These are phyloP conservation scores for Luffia ferchaultella DNA, from an alignment of 2,888 invertebrate genomes.

Conservation along the genomic window DNA sequence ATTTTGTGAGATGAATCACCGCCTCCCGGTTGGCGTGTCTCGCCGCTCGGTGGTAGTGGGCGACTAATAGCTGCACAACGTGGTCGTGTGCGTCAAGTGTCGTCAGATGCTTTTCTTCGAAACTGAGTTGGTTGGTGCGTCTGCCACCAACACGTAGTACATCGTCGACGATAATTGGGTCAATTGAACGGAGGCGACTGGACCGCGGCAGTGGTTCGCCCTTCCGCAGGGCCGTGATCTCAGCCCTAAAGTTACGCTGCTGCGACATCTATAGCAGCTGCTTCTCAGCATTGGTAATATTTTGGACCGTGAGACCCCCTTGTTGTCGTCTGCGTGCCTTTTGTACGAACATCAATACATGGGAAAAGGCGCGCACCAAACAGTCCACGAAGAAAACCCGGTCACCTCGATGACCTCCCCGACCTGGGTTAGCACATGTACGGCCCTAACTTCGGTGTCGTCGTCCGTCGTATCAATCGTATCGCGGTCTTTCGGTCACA, in stretches of 20 bases:
- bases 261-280: background rate
- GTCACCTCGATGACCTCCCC: background rate
- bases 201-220: background rate
- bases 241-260: background rate
- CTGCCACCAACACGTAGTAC: conserved; percentile 1
- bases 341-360: background rate
- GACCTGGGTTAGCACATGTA: background rate
- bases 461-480: background rate
- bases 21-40: conserved; percentile 6
- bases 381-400: background rate
- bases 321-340: background rate
- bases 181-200: background rate
- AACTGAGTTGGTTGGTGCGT: background rate
- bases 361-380: background rate
- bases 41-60: conserved; percentile 5
- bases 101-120: conserved; percentile 3
- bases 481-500: too few species aligned
- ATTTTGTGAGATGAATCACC: conserved; percentile 7
- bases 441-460: background rate
- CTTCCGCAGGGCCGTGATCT: background rate
- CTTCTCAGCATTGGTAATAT: background rate
- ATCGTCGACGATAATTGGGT: background rate
- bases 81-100: conserved; percentile 10
- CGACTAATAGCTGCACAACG: conserved; percentile 7
- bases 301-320: background rate